Base-by-base conservation (phyloP, 1,140 invertebrate genomes). In the Gonatopus flavifemur region DNA sequence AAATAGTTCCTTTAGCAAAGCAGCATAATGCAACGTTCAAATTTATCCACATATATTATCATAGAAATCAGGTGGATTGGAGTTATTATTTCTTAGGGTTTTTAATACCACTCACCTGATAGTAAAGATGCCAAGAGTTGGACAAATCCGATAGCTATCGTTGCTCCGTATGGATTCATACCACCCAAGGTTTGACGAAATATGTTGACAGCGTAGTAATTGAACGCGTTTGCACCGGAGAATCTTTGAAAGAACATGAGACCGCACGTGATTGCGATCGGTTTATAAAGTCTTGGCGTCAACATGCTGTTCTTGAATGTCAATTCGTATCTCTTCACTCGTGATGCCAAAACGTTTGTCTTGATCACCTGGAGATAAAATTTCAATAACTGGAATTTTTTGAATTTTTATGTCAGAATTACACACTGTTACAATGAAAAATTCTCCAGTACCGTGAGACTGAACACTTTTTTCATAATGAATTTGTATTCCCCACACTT, bases 221-320 rank as follows among this genome's bases (percentile, higher is more conserved):
- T 89, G 71, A 92, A 91, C 12, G 89, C 85, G 57, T 90, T 88
- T 10, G 88, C 88, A 9, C 89, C 90, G 42, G 88, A 89, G 61
- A 92, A 91, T 43, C 88, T 80, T 61, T 90, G 89, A 71, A 93
- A 91, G 72, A 91, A 87, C 88, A 92, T 91, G 35, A 91, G 74
- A 0, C 88, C 88, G 70, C 89, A 91, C 2, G 88, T 90, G 41
- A 90, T 90, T 38, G 89, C 75, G 8, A 89, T 85, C 5, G 89
- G 89, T 52, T 84, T 82, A 49, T 81, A 82, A 13, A 83, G 68
- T 16, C 82, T 64, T 35, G 83, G 81, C 15, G 83, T 82, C 37
- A 81, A 68, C 44, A 84, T 59, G 36, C 77, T 79, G 55, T 80
- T 80, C 13, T 75, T 68, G 59, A 69, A 84, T 55, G 68, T 72